Percentiles rank a stretch among this genome's conserved stretches.
phyloP scores from a whole-genome alignment of 1,140 invertebrate species.

The Nautilus pompilius region DNA sequence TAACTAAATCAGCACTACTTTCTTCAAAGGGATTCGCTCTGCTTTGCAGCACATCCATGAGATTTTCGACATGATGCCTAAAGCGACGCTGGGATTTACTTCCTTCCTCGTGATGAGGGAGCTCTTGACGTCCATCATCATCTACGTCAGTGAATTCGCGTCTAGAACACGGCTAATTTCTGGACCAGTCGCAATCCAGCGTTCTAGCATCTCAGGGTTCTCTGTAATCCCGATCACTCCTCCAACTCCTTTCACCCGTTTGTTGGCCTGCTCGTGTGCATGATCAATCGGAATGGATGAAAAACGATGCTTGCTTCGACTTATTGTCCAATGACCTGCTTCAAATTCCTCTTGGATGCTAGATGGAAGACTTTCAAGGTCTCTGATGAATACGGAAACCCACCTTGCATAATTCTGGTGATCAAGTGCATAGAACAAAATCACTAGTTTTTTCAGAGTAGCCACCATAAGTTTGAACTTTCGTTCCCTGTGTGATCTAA shows the following conservation, averaged over 20 bases:
- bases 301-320: not conserved
- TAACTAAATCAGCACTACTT: not conserved
- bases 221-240: constrained; percentile 1
- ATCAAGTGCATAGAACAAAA: constrained; percentile 1
- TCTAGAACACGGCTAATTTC: not conserved
- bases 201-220: not conserved
- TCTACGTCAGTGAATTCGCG: not conserved
- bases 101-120: constrained; percentile 1
- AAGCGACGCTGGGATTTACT: not conserved
- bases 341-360: not conserved
- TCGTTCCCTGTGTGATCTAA: not conserved
- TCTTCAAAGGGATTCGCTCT: constrained; percentile 1
- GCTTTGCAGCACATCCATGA: not conserved
- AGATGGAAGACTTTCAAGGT: not conserved
- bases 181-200: not conserved
- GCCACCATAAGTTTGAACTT: constrained; percentile 1
- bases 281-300: constrained; percentile 1
- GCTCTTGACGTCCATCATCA: constrained; percentile 3
- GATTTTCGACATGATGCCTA: not conserved
- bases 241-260: not conserved
- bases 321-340: not conserved
- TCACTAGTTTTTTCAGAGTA: not conserved
- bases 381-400: not conserved
- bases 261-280: constrained; percentile 3
- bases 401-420: constrained; percentile 2